phyloP scores from a whole-genome alignment of 2,113 vertebrate genomes.

The Corydoras sp. region DNA sequence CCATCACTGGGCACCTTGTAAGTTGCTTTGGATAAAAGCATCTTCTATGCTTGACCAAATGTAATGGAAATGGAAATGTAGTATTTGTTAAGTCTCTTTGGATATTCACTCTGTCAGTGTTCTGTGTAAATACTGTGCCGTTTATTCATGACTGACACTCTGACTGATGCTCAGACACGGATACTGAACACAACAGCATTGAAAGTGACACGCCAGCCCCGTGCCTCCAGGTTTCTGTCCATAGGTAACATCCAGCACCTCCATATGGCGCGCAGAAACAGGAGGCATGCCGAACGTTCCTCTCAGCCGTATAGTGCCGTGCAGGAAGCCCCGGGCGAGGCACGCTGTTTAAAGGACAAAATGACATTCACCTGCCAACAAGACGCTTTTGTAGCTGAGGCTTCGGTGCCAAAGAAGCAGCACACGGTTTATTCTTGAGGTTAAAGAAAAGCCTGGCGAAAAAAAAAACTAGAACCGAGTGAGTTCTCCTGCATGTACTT shows the following conservation, averaged over 20 bases:
- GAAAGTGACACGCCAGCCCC: not conserved
- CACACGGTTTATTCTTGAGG: not conserved
- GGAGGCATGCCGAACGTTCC: not conserved
- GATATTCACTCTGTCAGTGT: too few species aligned
- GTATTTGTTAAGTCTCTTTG: too few species aligned
- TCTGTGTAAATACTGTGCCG: too few species aligned
- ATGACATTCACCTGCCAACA: not conserved
- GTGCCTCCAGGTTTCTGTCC: not conserved
- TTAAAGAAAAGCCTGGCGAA: too few species aligned
- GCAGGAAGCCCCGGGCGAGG: not conserved
- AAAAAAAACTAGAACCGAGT: not conserved
- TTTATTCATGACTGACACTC: too few species aligned
- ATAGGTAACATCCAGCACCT: not conserved
- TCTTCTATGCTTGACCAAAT: too few species aligned
- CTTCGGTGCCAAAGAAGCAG: not conserved
- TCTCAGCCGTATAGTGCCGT: not conserved
- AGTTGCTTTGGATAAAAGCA: too few species aligned
- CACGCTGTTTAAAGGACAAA: not conserved
- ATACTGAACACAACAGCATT: not conserved
- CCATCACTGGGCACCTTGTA: too few species aligned
- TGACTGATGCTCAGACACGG: too few species aligned
- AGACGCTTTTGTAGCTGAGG: not conserved
- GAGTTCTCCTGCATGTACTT: too few species aligned
- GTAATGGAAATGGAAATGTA: too few species aligned
- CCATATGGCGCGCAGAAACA: not conserved